Conservation (phyloP, 2,113 vertebrate genomes). For the Poecile atricapillus region DNA sequence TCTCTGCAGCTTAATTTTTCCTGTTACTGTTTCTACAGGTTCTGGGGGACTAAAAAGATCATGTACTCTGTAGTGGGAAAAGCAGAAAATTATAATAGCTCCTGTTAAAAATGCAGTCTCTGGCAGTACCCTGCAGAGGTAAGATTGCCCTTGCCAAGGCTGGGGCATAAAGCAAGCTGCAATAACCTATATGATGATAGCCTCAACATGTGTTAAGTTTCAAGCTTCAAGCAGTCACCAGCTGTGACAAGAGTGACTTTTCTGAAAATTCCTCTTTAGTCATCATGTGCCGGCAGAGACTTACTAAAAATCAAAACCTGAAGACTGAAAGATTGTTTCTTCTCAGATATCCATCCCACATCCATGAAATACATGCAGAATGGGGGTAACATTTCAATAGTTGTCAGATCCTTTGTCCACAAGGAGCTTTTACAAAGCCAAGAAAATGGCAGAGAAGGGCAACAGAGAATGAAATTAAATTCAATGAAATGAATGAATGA, state of each 20-base stretch:
- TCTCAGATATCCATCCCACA: neutral
- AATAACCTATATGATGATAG: neutral
- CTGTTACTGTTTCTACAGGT: neutral
- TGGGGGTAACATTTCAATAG: neutral
- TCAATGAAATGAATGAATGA: no score
- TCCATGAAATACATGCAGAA: neutral
- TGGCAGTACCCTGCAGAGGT: neutral
- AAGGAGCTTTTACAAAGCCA: neutral
- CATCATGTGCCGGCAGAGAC: neutral
- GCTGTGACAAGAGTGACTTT: slow-evolving; percentile 27
- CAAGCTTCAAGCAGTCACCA: neutral
- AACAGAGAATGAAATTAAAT: neutral
- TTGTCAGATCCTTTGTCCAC: neutral
- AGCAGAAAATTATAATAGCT: neutral
- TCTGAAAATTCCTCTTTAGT: slow-evolving; percentile 45
- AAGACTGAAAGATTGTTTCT: neutral
- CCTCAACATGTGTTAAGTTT: neutral
- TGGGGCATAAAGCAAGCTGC: neutral
- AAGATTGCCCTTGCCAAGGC: neutral
- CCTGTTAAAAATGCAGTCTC: neutral
- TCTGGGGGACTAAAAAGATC: neutral
- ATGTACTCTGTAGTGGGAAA: no score
- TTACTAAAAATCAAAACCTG: neutral
- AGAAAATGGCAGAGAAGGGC: neutral
- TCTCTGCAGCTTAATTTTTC: neutral